Evolutionary conservation across 2,888 invertebrate genomes (phyloP).

Genomic region (Thyatira batis): DNA sequence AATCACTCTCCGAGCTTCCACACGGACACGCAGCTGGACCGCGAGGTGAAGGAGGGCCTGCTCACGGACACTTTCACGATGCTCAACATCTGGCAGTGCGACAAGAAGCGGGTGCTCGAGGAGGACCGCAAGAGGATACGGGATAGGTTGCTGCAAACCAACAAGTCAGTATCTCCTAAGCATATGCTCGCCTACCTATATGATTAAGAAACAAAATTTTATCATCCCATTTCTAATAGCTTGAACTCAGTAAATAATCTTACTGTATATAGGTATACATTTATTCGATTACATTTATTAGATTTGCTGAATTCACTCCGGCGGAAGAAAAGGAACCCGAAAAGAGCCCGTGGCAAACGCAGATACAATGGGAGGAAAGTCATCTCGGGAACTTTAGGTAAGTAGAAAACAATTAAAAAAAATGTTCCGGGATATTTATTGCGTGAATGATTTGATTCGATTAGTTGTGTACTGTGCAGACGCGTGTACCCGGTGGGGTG

Average conservation of each 20-base stretch:
- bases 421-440: background rate
- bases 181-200: no score
- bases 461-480: constrained; percentile 32
- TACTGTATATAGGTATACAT: constrained; percentile 26
- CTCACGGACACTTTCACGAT: constrained; percentile 89
- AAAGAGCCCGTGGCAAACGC: constrained; percentile 81
- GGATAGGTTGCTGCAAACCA: constrained; percentile 86
- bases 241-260: no score
- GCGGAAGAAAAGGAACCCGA: constrained; percentile 69
- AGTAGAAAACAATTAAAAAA: background rate
- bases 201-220: no score
- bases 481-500: constrained; percentile 87
- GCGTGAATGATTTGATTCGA: background rate
- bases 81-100: constrained; percentile 88
- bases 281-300: constrained; percentile 56
- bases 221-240: no score
- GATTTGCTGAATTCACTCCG: constrained; percentile 83
- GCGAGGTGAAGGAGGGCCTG: constrained; percentile 92
- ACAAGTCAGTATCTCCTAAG: constrained; percentile 74
- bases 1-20: constrained; percentile 97
- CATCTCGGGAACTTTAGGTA: constrained; percentile 88
- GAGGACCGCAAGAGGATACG: constrained; percentile 89
- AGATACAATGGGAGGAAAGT: constrained; percentile 88
- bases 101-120: constrained; percentile 86
- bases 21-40: constrained; percentile 92